Percentiles rank a stretch among this genome's conserved stretches.
phyloP scores from a whole-genome alignment of 2,113 vertebrate genomes.

The Brevimyrus niger region DNA sequence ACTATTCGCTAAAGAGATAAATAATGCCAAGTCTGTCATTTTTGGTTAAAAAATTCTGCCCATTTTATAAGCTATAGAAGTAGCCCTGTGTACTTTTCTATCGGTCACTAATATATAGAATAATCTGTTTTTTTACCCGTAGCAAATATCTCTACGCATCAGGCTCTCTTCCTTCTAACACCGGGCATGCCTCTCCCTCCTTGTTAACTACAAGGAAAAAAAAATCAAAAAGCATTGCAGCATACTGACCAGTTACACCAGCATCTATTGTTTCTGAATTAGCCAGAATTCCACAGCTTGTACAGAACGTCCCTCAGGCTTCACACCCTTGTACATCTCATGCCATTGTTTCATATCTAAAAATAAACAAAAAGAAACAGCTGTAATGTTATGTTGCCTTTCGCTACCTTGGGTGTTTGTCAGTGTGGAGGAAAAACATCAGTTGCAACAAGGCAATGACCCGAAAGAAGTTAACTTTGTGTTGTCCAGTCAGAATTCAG shows the following conservation, averaged over 20 bases:
- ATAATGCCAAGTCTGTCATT: background rate
- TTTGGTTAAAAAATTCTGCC: background rate
- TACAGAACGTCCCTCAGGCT: too few species aligned
- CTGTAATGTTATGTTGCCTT: background rate
- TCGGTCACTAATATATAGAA: background rate
- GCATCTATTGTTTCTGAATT: too few species aligned
- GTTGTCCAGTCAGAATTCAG: background rate
- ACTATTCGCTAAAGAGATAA: background rate
- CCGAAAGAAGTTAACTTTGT: background rate
- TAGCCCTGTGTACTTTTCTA: background rate
- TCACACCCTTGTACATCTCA: too few species aligned
- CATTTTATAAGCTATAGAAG: background rate
- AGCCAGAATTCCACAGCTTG: too few species aligned
- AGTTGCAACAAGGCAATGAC: too few species aligned
- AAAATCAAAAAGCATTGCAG: too few species aligned
- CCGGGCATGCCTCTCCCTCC: slow-evolving; percentile 30
- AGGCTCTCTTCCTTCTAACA: background rate
- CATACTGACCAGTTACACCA: too few species aligned
- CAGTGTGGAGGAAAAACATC: background rate
- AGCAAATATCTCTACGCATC: too few species aligned
- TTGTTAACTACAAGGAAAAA: slow-evolving; percentile 36
- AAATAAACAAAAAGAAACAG: too few species aligned
- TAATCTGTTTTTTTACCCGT: background rate
- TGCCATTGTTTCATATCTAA: too few species aligned
- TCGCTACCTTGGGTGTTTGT: background rate